A percentile compares a stretch with the other conserved stretches of the same genome.
These are phyloP conservation scores for Cylloceria caligata DNA, from an alignment of 2,888 invertebrate species.

Conservation along the genomic window DNA sequence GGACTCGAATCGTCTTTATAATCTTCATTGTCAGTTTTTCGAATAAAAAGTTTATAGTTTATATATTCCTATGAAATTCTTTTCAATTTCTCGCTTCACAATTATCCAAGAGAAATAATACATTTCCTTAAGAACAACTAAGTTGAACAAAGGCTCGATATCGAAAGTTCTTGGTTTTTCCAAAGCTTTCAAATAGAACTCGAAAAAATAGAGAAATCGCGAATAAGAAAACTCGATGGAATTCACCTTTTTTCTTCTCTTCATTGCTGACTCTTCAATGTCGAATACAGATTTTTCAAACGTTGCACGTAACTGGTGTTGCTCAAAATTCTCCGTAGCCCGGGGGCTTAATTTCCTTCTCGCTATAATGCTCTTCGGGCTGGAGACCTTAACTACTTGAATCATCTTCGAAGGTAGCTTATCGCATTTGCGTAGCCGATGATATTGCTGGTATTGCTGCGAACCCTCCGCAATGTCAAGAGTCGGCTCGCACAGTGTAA, in stretches of 20 bases:
- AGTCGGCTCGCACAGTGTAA: background rate
- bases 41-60: background rate
- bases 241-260: constrained; percentile 66
- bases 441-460: background rate
- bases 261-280: constrained; percentile 61
- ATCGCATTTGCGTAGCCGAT: background rate
- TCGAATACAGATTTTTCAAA: constrained; percentile 49
- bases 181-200: background rate
- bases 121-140: background rate
- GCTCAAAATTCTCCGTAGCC: background rate
- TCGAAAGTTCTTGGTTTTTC: background rate
- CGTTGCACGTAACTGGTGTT: constrained; percentile 3
- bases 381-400: constrained; percentile 66
- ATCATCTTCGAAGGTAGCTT: constrained; percentile 50
- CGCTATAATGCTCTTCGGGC: constrained; percentile 37
- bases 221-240: constrained; percentile 9
- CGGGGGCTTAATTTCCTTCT: constrained; percentile 23
- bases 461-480: constrained; percentile 10
- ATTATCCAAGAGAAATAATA: too few relatives aligned
- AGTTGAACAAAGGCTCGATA: background rate
- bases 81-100: too few relatives aligned
- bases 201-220: background rate
- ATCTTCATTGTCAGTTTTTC: background rate
- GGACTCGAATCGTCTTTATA: background rate
- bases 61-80: too few relatives aligned